These are phyloP conservation scores for Strongylocentrotus purpuratus DNA, from an alignment of 35 echinoderm and acorn worm genomes.

Conservation along the genomic window DNA sequence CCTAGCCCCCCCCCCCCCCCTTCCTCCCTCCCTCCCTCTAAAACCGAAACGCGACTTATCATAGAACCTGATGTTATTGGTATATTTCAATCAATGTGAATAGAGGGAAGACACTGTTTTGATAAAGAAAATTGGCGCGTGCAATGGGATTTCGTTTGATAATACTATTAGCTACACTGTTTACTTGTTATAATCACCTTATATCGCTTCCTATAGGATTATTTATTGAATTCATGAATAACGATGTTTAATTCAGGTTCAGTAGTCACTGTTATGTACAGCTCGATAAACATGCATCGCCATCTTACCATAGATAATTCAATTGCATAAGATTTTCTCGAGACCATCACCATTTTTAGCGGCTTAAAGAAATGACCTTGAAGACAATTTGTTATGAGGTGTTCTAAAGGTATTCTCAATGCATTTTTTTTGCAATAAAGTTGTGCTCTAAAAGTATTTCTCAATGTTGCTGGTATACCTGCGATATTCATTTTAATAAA, in stretches of 20 bases:
- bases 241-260: neutral
- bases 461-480: too few relatives aligned
- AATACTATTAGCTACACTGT: neutral
- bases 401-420: neutral
- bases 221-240: slow-evolving; percentile 2
- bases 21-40: too few relatives aligned
- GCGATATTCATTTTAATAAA: too few relatives aligned
- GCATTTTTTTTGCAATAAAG: neutral
- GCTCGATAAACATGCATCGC: neutral
- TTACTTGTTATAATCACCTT: neutral
- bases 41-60: too few relatives aligned
- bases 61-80: too few relatives aligned
- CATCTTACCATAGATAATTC: neutral
- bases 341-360: neutral
- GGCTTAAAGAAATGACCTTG: neutral
- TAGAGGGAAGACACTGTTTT: too few relatives aligned
- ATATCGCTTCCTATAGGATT: neutral
- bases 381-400: neutral
- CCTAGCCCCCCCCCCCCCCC: too few relatives aligned
- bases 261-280: neutral
- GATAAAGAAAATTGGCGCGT: too few relatives aligned
- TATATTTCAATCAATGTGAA: too few relatives aligned
- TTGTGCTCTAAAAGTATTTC: too few relatives aligned
- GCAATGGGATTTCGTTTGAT: too few relatives aligned
- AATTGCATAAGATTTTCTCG: neutral